A percentile compares a stretch with the other conserved stretches of the same genome.
These are phyloP conservation scores for Latheticus oryzae DNA, from an alignment of 2,888 invertebrate species.

Conservation along the genomic window DNA sequence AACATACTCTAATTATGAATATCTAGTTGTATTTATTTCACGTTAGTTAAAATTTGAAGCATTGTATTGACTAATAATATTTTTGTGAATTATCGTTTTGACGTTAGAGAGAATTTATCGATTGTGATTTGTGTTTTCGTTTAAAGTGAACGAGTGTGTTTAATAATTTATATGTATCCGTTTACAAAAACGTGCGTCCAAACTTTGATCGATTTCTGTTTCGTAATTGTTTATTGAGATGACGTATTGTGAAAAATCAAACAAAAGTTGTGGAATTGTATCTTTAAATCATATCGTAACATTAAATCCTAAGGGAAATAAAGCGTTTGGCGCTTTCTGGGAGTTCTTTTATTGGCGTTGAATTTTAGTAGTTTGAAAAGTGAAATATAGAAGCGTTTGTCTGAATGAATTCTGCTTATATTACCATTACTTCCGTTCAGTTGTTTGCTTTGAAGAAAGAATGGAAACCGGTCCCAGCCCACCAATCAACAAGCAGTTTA, in stretches of 20 bases:
- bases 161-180: constrained; percentile 6
- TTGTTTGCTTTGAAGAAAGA: constrained; percentile 85
- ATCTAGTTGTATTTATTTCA: no score
- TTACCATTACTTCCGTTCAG: constrained; percentile 64
- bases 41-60: no score
- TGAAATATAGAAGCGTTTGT: constrained; percentile 7
- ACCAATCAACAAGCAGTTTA: constrained; percentile 57
- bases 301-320: constrained; percentile 25
- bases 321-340: constrained; percentile 9
- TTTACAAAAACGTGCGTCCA: constrained; percentile 7
- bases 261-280: constrained; percentile 19
- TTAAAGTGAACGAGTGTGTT: constrained; percentile 4
- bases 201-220: no score
- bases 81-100: no score
- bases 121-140: constrained; percentile 11
- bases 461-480: constrained; percentile 70
- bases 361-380: constrained; percentile 19
- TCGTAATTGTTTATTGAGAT: neutral
- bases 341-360: no score
- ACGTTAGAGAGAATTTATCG: constrained; percentile 5
- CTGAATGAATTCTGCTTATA: constrained; percentile 15
- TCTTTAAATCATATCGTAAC: constrained; percentile 13
- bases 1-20: no score
- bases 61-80: no score
- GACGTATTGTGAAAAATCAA: neutral